Evolutionary conservation across 2,888 invertebrate genomes (phyloP).

Genomic region (Macaria liturata): DNA sequence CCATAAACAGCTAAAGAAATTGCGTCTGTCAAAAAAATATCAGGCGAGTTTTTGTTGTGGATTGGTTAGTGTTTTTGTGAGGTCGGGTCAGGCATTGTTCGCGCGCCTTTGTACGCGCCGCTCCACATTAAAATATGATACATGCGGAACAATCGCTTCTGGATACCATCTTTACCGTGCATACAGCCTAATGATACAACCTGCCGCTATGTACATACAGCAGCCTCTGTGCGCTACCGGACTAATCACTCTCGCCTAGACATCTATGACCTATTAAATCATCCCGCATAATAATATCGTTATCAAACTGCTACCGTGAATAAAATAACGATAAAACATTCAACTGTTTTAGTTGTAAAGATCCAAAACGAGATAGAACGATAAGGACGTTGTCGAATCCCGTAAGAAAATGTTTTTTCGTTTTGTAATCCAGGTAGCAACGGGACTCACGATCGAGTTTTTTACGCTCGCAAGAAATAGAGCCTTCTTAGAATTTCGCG

Average conservation of each 20-base stretch:
- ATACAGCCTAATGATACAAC: too few relatives aligned
- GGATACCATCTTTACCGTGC: constrained; percentile 14
- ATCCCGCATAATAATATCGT: too few relatives aligned
- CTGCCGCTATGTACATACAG: too few relatives aligned
- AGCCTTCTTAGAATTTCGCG: constrained; percentile 45
- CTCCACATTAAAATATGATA: constrained; percentile 28
- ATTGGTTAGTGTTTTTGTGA: constrained; percentile 39
- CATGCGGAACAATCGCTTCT: constrained; percentile 26
- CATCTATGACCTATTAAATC: too few relatives aligned
- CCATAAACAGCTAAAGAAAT: constrained; percentile 51
- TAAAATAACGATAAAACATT: constrained; percentile 7
- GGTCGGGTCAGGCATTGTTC: constrained; percentile 53
- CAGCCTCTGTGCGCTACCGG: too few relatives aligned
- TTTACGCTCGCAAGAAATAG: constrained; percentile 27
- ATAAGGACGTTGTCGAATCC: constrained; percentile 12
- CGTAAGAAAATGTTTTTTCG: constrained; percentile 12
- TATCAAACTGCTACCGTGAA: constrained; percentile 8
- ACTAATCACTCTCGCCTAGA: too few relatives aligned
- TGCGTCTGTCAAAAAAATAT: constrained; percentile 50
- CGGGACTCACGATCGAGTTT: constrained; percentile 34
- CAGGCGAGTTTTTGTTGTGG: constrained; percentile 40
- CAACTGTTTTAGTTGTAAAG: constrained; percentile 31
- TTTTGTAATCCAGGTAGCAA: constrained; percentile 33
- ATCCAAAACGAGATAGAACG: constrained; percentile 6
- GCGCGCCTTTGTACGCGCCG: constrained; percentile 39